Evolutionary conservation across 2,113 vertebrate species (phyloP).

Genomic region (Callipepla squamata): DNA sequence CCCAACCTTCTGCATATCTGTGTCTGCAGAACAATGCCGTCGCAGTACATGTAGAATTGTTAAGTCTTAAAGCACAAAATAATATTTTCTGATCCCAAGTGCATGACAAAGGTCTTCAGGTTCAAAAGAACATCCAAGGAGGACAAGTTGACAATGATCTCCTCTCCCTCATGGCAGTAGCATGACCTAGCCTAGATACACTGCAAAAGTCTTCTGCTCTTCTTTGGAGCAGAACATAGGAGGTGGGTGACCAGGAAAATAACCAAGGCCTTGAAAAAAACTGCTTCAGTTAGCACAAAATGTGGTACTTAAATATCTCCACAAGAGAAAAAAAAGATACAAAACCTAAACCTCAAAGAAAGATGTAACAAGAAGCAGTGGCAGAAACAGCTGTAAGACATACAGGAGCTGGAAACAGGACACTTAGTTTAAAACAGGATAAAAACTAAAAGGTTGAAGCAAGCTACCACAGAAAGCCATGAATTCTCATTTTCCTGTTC

Average conservation of each 20-base stretch:
- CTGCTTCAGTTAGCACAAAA: background rate
- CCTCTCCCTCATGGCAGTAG: background rate
- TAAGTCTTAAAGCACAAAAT: background rate
- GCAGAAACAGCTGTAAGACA: background rate
- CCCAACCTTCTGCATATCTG: background rate
- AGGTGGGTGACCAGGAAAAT: background rate
- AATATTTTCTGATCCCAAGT: background rate
- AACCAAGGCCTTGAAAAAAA: background rate
- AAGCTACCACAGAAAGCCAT: background rate
- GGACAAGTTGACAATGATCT: background rate
- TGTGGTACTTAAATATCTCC: background rate
- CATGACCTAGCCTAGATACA: background rate
- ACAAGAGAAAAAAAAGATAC: background rate
- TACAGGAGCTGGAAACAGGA: background rate
- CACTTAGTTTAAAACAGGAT: background rate
- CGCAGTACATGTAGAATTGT: background rate
- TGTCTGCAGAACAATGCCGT: background rate
- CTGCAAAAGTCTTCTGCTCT: background rate
- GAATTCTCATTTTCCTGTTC: background rate
- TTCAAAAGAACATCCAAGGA: background rate
- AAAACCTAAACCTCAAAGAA: background rate
- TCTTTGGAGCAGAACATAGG: background rate
- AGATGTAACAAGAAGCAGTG: background rate
- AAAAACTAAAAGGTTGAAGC: background rate
- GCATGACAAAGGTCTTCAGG: background rate